phyloP scores from a whole-genome alignment of 2,888 invertebrate genomes.

The Heliconius cydno region DNA sequence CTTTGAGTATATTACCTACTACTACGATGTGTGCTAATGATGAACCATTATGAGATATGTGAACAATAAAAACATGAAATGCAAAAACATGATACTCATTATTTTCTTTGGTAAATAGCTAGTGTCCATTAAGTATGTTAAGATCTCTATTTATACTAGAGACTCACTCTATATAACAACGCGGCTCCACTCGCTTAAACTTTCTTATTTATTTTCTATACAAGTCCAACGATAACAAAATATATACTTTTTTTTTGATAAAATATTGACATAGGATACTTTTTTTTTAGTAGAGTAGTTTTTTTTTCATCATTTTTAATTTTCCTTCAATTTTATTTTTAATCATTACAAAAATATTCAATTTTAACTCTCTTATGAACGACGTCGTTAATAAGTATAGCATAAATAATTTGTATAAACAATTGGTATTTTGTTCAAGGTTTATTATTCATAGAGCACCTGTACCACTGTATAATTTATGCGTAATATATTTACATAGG shows the following conservation, averaged over 20 bases:
- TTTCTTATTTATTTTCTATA: too few relatives aligned
- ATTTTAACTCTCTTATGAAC: neutral
- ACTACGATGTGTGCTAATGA: conserved; percentile 22
- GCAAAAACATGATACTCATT: neutral
- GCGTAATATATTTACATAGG: neutral
- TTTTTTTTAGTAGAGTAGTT: too few relatives aligned
- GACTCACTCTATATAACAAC: too few relatives aligned
- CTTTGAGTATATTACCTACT: conserved; percentile 44
- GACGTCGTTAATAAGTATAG: neutral
- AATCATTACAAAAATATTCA: neutral
- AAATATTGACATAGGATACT: too few relatives aligned
- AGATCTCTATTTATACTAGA: neutral
- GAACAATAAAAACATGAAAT: conserved; percentile 17
- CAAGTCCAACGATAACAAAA: neutral
- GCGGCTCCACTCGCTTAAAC: too few relatives aligned
- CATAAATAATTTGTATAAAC: neutral
- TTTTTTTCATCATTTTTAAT: neutral
- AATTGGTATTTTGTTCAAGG: conserved; percentile 4
- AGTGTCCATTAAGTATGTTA: neutral
- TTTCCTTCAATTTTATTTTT: neutral
- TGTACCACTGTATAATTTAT: neutral
- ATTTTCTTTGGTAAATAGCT: neutral
- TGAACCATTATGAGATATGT: conserved; percentile 30
- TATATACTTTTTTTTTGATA: too few relatives aligned
- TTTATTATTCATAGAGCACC: conserved; percentile 1